phyloP scores from a whole-genome alignment of 2,888 invertebrate species.

The Lottia scabra region DNA sequence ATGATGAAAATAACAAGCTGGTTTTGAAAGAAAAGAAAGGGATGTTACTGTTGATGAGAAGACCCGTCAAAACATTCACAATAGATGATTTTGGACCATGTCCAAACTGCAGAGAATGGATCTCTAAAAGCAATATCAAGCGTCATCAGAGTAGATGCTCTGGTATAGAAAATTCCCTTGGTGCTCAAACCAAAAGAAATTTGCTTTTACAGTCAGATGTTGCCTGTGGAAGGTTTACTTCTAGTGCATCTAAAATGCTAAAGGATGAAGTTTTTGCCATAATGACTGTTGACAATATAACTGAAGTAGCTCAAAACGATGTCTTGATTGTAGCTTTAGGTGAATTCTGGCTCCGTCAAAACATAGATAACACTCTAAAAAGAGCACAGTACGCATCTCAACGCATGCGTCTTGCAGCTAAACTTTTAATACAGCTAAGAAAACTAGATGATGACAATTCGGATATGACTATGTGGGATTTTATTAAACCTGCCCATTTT shows the following conservation, averaged over 20 bases:
- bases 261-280: background rate
- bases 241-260: background rate
- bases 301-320: background rate
- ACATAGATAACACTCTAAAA: background rate
- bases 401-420: background rate
- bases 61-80: constrained; percentile 16
- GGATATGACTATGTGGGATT: constrained; percentile 8
- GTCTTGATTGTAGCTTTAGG: background rate
- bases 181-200: background rate
- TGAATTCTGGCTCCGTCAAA: background rate
- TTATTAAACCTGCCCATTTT: background rate
- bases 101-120: constrained; percentile 20
- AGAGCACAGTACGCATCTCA: background rate
- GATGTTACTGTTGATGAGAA: constrained; percentile 12
- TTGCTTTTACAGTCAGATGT: background rate
- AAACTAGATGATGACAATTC: background rate
- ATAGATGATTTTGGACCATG: constrained; percentile 22
- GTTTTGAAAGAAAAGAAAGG: constrained; percentile 14
- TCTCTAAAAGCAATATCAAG: constrained; percentile 12
- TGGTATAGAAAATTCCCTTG: background rate
- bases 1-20: constrained; percentile 19
- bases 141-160: constrained; percentile 10
- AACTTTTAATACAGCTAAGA: background rate
- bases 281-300: background rate
- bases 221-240: background rate